These are phyloP conservation scores for Pogonophryne albipinna DNA, from an alignment of 2,797 vertebrate genomes.

Conservation along the genomic window DNA sequence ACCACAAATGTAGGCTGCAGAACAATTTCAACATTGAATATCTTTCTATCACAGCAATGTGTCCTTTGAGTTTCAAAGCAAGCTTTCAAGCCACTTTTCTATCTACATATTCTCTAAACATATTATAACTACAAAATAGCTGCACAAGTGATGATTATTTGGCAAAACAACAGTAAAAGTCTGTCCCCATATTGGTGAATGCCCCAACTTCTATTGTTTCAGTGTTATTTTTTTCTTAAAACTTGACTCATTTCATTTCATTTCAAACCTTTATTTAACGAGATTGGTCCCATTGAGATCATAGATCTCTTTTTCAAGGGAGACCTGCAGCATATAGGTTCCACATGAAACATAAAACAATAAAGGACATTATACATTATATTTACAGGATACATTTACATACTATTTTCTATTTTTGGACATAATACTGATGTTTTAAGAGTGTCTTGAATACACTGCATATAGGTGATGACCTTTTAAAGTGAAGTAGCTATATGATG, in stretches of 20 bases:
- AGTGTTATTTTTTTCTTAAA: constrained; percentile 18
- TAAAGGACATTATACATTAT: no score
- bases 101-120: background rate
- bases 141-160: constrained; percentile 10
- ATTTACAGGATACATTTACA: no score
- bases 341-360: no score
- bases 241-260: no score
- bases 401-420: constrained; percentile 24
- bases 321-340: no score
- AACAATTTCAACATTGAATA: background rate
- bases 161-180: background rate
- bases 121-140: constrained; percentile 1
- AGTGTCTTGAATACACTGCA: constrained; percentile 37
- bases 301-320: no score
- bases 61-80: background rate
- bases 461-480: constrained; percentile 51
- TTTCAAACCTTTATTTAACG: no score
- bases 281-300: no score
- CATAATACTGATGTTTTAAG: constrained; percentile 30
- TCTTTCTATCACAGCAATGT: no score
- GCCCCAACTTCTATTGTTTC: constrained; percentile 1
- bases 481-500: constrained; percentile 45
- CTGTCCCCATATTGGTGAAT: background rate
- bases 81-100: background rate
- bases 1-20: background rate